Conservation (phyloP, 2,113 vertebrate species). For the Tetrao urogallus region DNA sequence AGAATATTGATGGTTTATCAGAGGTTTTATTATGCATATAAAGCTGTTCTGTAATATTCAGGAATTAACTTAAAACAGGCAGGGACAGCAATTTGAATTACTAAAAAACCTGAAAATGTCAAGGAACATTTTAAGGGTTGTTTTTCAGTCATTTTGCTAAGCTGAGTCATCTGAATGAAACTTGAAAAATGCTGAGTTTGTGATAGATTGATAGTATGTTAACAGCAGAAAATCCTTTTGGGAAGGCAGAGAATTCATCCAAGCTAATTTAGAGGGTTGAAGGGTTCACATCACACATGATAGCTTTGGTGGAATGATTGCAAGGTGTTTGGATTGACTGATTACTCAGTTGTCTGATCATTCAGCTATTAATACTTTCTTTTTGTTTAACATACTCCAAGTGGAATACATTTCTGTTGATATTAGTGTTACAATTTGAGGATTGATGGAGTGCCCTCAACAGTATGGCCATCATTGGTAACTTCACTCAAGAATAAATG, state of each 20-base stretch:
- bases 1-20: background rate
- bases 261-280: slow-evolving; percentile 26
- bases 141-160: slow-evolving; percentile 36
- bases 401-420: slow-evolving; percentile 43
- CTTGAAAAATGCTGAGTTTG: slow-evolving; percentile 34
- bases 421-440: background rate
- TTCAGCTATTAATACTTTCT: slow-evolving; percentile 53
- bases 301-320: slow-evolving; percentile 50
- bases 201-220: slow-evolving; percentile 53
- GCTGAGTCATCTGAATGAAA: slow-evolving; percentile 1
- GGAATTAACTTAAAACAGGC: background rate
- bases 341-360: slow-evolving; percentile 10
- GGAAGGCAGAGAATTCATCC: slow-evolving; percentile 31
- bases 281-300: background rate
- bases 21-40: background rate
- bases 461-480: slow-evolving; percentile 29
- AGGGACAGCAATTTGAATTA: background rate
- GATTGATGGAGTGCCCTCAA: slow-evolving; percentile 20
- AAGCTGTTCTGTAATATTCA: too few relatives aligned
- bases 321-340: slow-evolving; percentile 22
- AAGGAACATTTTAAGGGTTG: background rate
- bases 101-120: background rate
- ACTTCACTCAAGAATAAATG: slow-evolving; percentile 45
- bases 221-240: slow-evolving; percentile 59
- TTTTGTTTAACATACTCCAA: slow-evolving; percentile 46